Base-by-base conservation (phyloP, 2,113 vertebrate species). In the Monopterus albus region DNA sequence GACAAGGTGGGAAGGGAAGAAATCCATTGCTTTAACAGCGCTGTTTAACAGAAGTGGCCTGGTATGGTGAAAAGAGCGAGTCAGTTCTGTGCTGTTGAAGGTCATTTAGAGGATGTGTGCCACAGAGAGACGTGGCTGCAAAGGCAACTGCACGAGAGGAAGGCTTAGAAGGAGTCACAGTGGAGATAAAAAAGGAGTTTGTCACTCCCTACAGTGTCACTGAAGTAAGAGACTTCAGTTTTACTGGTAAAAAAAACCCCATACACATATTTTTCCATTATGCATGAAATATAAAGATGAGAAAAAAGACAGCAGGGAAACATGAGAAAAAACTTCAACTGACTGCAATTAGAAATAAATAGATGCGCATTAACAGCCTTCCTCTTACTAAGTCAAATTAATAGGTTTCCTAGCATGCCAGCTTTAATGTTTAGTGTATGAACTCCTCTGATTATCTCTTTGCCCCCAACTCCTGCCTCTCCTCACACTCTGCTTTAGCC, bases 51-150 rank as follows among this genome's bases (percentile, higher is more conserved):
- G 33, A 75, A 42, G 69, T 42, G 53, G 60, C 50, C 67, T 46
- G 29, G 40, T 56, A 68, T 78, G 62, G 56, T 21, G 60, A 61
- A 56, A 57, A 53, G 45, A 81, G 72, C 9, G 33, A 40, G 63
- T 61, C 62, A 50, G 60, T 84, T 75, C 42, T 78, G 71, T 78
- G 77, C 66, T 56, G 71, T 29, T 82, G 71, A 90, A 91, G 88
- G 88, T 90, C 84, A 85, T 82, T 86, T 90, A 43, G 60, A 91
- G 86, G 84, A 58, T 77, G 52, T 52, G 53, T 69, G 75, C 58
- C 66, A 78, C 61, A 50, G 58, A 58, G 65, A 78, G 69, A 72
- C 7, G 65, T 40, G 69, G 59, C 80, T 72, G 76, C 65, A 78
- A 73, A 76, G 36, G 49, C 29, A 49, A 63, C 55, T 26, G 47